These are phyloP conservation scores for Prolemur simus DNA, from an alignment of 2,113 vertebrate species.

Conservation along the genomic window DNA sequence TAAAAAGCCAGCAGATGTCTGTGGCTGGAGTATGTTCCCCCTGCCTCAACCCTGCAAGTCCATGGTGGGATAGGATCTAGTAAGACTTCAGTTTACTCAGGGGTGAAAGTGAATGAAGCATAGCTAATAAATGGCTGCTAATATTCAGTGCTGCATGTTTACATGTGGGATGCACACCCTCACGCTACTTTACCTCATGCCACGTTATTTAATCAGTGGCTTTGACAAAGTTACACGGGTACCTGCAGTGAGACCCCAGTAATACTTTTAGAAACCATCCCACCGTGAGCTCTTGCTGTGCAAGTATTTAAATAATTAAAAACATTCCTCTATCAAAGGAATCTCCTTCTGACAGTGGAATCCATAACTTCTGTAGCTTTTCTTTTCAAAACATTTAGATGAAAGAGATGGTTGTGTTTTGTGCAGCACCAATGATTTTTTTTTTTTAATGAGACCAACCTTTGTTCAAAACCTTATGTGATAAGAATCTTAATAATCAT, in stretches of 20 bases:
- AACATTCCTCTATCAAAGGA: conserved; percentile 84
- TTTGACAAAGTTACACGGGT: conserved; percentile 45
- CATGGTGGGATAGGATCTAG: background rate
- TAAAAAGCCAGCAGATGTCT: conserved; percentile 14
- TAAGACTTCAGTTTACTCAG: background rate
- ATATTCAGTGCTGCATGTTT: background rate
- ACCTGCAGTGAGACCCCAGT: conserved; percentile 50
- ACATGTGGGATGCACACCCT: background rate
- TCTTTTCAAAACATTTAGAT: conserved; percentile 81
- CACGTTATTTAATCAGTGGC: conserved; percentile 53
- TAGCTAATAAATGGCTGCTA: background rate
- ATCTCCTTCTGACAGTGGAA: conserved; percentile 78
- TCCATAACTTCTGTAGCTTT: conserved; percentile 83
- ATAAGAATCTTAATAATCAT: conserved; percentile 34
- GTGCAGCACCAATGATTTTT: background rate
- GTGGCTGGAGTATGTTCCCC: background rate
- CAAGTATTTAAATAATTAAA: conserved; percentile 86
- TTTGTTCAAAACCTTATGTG: conserved; percentile 20
- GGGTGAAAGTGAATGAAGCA: background rate
- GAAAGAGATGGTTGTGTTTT: conserved; percentile 69
- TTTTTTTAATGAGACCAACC: conserved; percentile 16
- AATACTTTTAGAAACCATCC: conserved; percentile 78
- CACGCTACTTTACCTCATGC: conserved; percentile 8
- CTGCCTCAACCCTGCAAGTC: background rate
- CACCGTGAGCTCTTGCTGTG: conserved; percentile 80